A percentile compares a stretch with the other conserved stretches of the same genome.
These are phyloP conservation scores for Penaeus vannamei DNA, from an alignment of 1,140 invertebrate species.

Conservation along the genomic window DNA sequence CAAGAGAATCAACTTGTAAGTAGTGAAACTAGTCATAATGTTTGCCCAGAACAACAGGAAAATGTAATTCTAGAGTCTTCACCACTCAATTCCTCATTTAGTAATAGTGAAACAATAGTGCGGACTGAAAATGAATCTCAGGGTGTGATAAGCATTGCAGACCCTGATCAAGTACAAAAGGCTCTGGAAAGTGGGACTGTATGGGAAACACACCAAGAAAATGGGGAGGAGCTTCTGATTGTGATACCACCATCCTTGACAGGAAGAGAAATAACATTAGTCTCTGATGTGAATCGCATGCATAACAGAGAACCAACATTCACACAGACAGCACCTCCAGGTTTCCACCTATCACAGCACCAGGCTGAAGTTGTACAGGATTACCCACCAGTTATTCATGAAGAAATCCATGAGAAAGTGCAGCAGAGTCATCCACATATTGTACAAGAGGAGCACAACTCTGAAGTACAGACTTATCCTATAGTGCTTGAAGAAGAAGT, in stretches of 20 bases:
- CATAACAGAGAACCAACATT: not conserved
- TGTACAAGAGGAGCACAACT: too few relatives aligned
- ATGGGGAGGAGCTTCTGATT: conserved; percentile 52
- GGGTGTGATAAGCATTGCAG: not conserved
- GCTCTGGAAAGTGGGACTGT: conserved; percentile 47
- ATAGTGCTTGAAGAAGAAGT: conserved; percentile 22
- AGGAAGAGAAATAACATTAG: conserved; percentile 24
- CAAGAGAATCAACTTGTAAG: too few relatives aligned
- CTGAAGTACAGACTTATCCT: not conserved
- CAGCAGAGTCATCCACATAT: too few relatives aligned
- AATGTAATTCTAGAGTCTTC: too few relatives aligned
- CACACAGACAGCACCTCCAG: not conserved
- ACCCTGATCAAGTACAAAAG: conserved; percentile 38
- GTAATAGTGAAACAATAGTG: too few relatives aligned
- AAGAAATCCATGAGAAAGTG: too few relatives aligned
- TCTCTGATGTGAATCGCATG: not conserved
- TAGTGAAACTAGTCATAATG: too few relatives aligned
- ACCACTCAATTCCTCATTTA: too few relatives aligned
- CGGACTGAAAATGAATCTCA: not conserved
- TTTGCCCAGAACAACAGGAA: too few relatives aligned
- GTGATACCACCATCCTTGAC: conserved; percentile 44
- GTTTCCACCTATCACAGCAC: too few relatives aligned
- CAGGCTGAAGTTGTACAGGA: too few relatives aligned
- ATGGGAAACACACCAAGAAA: conserved; percentile 29
- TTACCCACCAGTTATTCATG: too few relatives aligned